Base-by-base conservation (phyloP, 2,888 invertebrate species). In the Drosophila diplacantha region DNA sequence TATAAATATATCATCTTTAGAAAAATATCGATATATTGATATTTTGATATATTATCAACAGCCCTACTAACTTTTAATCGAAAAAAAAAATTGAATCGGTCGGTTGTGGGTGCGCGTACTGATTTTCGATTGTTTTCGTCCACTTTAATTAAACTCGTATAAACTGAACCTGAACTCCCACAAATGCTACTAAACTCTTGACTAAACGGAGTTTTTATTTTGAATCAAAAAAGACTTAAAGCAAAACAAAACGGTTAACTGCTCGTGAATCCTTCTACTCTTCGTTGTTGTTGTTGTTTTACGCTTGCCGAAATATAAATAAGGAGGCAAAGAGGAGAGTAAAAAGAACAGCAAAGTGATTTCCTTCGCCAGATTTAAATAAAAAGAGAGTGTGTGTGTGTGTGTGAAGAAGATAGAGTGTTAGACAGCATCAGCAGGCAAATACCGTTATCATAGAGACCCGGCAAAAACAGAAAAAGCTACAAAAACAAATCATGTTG, bases 401-500 rank as follows among this genome's bases (percentile, higher is more conserved):
- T 47, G 34, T 34, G 52, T 46, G 18, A 32, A 35, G 29, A 12
- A 52, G 24, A 34, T 14, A 29, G 11, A 20, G 41, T 43, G 43
- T 26, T 44, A 18, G 41, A 11, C 26, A 34, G 11, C 34, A 24
- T 32, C 37, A 44, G 44, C 31, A 52, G 52, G 52, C 52, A 38
- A 18, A 32, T 44, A 59, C 58, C 44, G 58, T 59, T 59, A 59
- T 59, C 58, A 59, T 7, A 32, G 31, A 46, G 29, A 24, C 34
- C 58, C 58, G 58, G 58, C 58, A 46, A 59, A 38, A 57, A 37
- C 43, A 55, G 8, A 31, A 44, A 18, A 44, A 31, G 18, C 31
- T 20, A 2, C 18, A 31, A 44, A 31, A 31, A 31, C 31, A 56
- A 57, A 59, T 70, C 69, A 88, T 87, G 86, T 76, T 86, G 80